Conservation (phyloP, 30 jellyfish, hydroid and myxozoan genomes). For the Aurelia aurita region DNA sequence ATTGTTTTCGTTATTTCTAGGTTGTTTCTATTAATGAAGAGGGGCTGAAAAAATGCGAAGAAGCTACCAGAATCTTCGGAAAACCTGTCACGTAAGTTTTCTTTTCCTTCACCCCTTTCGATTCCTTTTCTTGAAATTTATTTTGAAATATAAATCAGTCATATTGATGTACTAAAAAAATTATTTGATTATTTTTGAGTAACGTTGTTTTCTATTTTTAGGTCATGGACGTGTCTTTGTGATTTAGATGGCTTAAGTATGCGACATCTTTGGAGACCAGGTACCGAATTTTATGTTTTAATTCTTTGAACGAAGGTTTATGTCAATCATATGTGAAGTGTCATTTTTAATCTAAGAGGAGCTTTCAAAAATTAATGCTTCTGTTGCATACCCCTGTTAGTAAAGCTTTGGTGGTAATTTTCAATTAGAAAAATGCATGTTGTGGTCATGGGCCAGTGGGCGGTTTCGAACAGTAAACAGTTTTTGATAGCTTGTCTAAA, state of each 20-base stretch:
- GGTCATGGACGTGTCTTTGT: slow-evolving; percentile 97
- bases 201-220: not conserved
- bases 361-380: no score
- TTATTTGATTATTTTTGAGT: not conserved
- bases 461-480: no score
- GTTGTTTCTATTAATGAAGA: slow-evolving; percentile 99
- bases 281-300: slow-evolving; percentile 17
- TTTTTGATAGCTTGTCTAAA: no score
- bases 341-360: no score
- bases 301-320: not conserved
- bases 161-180: not conserved
- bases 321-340: no score
- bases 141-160: no score
- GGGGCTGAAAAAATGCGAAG: slow-evolving; percentile 91
- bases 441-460: no score
- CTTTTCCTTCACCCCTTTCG: no score
- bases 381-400: no score
- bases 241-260: slow-evolving; percentile 97
- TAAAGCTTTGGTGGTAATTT: no score
- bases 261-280: slow-evolving; percentile 99
- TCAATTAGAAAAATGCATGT: no score
- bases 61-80: slow-evolving; percentile 89
- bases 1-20: slow-evolving; percentile 24
- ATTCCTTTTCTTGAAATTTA: no score
- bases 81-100: slow-evolving; percentile 94